phyloP scores from a whole-genome alignment of 2,797 vertebrate genomes.

The Gallinago stenura region DNA sequence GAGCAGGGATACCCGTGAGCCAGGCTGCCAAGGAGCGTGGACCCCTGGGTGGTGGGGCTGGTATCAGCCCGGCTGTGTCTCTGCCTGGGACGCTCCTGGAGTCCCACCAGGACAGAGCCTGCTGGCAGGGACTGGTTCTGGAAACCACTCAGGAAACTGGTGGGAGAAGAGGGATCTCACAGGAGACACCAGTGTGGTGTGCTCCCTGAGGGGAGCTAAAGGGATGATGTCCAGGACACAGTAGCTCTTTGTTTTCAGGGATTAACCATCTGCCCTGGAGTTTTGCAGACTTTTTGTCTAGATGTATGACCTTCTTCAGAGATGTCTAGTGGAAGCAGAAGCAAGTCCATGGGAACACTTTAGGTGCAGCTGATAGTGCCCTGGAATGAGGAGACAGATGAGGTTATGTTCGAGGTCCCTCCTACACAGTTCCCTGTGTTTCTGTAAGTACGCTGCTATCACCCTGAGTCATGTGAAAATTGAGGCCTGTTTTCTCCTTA shows the following conservation, averaged over 20 bases:
- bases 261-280: not conserved
- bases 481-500: not conserved
- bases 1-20: fast-evolving
- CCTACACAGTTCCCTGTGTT: not conserved
- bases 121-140: not conserved
- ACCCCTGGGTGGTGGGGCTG: not conserved
- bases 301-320: not conserved
- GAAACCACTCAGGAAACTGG: not conserved
- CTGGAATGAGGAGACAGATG: not conserved
- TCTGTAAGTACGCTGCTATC: not conserved
- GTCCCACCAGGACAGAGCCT: no score
- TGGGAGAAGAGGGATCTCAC: not conserved
- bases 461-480: not conserved
- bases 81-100: not conserved
- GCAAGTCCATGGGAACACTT: not conserved
- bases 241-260: not conserved
- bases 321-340: not conserved
- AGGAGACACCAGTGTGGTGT: fast-evolving
- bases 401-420: not conserved
- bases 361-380: not conserved
- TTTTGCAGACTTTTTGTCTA: not conserved
- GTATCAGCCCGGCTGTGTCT: fast-evolving
- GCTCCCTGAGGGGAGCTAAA: not conserved
- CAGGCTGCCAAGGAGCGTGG: fast-evolving
- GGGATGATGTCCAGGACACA: not conserved